Evolutionary conservation across 2,797 vertebrate genomes (phyloP), one percentile per base, ranked within the genome.

Genomic region (Acanthopagrus latus): DNA sequence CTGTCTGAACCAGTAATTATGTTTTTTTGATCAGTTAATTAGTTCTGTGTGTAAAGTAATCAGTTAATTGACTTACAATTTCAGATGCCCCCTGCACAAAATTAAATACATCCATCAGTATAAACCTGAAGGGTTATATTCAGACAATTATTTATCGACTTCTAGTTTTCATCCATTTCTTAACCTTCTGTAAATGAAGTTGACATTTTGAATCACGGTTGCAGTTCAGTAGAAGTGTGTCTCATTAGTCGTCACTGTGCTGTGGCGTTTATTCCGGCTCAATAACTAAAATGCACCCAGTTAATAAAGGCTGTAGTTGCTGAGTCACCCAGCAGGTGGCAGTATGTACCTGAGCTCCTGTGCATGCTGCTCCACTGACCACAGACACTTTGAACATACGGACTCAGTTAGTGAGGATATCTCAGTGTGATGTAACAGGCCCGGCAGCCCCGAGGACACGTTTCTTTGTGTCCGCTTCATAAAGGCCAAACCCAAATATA

Each of bases 351-450:
- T 67, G 67, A 69, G 48, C 64, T 52, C 25, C 56, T 71, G 73
- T 58, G 69, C 51, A 4, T n/a, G 14, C 69, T 44, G 76, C 29
- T 48, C 71, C 68, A 41, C 54, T 74, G 80, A 84, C 74, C 81
- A 38, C 72, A 78, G 75, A 79, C 77, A 52, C 74, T 54, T 41
- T 78, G 70, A 71, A 74, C 88, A 88, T 55, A 54, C 73, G 87
- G 83, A 70, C 80, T 44, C 72, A 70, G 77, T 91, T 84, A 79
- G 65, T 55, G 64, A 56, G 72, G 60, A 72, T 69, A 80, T 77
- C 55, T 6, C 54, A 56, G 84, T 68, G 80, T 92, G 90, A 91
- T 84, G 88, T 86, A 90, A 90, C 64, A 14, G 70, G 74, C 75
- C 33, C 16, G 77, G 74, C 78, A 64, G 64, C 68, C 74, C 85